Base-by-base conservation (phyloP, 2,888 invertebrate genomes). In the Xestoiulus laeticollis region DNA sequence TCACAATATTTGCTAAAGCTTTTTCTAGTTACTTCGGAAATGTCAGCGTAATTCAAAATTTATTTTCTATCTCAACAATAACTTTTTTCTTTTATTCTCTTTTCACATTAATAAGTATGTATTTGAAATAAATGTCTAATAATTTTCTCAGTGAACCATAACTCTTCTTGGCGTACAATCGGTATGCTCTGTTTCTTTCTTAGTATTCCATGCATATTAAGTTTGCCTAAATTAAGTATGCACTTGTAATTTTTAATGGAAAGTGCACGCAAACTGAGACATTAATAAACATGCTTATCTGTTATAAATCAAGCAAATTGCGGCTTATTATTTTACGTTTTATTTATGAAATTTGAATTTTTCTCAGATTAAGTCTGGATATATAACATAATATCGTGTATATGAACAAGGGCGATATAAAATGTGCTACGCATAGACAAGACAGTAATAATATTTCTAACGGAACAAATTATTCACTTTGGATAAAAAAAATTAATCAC, bases 281-380 rank as follows among this genome's bases (percentile, higher is more conserved):
- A 26, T 68, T 68, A 68, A 68, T 68, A 68, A 22, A 8, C 68
- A 26, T 12, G n/a, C 68, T 12, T 68, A 8, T 59, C 59, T 59
- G 59, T 59, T 59, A 59, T 59, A 59, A 59, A 59, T 59, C 68
- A 68, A 68, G 5, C 6, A 68, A 68, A 68, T 68, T 68, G 26
- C 68, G 19, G 26, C 26, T 68, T 68, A 68, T 68, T 26, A 68
- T 68, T 68, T 68, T 68, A 26, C 68, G 26, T 68, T 68, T 68
- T 68, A 68, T 22, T 22, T 8, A 22, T 8, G n/a, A 68, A 26
- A 68, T 68, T 26, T 22, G 1, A 68, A 68, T 68, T 68, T 26
- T 26, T 68, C 68, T 26, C 10, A 68, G 0, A 26, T 26, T 26
- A 8, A 12, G 43, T 43, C 43, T 43, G 43, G 43, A 43, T 8